phyloP scores from a whole-genome alignment of 2,113 vertebrate genomes.

The Bucco capensis region DNA sequence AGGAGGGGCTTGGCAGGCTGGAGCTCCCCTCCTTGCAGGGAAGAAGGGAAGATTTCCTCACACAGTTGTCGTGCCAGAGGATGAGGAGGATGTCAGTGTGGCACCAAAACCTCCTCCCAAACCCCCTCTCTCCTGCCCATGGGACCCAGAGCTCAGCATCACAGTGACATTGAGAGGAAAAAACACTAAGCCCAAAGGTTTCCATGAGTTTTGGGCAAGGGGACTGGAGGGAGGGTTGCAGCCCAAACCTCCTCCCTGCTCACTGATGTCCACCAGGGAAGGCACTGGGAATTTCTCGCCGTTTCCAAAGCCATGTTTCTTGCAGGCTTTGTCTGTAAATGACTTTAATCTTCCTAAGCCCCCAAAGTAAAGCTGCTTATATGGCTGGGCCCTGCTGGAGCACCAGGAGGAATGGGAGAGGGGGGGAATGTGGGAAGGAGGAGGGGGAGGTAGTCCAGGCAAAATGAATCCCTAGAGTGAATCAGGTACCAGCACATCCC shows the following conservation, averaged over 20 bases:
- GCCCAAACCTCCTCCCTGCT: not conserved
- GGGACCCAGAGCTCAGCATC: accelerated
- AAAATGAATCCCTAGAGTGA: not conserved
- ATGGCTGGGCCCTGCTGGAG: not conserved
- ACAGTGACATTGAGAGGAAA: not conserved
- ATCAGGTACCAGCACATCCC: accelerated
- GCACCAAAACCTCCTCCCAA: not conserved
- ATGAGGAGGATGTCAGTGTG: accelerated
- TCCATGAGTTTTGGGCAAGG: accelerated
- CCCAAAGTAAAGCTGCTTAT: slow-evolving; percentile 52
- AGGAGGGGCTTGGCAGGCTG: not conserved
- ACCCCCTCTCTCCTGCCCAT: not conserved
- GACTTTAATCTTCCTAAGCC: slow-evolving; percentile 61
- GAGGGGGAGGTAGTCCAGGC: not conserved
- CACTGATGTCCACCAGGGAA: not conserved
- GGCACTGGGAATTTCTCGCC: not conserved
- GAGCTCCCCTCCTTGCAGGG: accelerated
- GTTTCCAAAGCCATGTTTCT: not conserved
- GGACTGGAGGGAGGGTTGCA: accelerated
- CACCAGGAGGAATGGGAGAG: not conserved
- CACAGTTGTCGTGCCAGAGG: accelerated
- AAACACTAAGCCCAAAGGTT: not conserved
- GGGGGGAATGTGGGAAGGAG: not conserved
- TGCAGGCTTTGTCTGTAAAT: slow-evolving; percentile 37
- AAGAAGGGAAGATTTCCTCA: accelerated